Evolutionary conservation across 2,797 vertebrate genomes (phyloP).

Genomic region (Hypotaenidia okinawae): DNA sequence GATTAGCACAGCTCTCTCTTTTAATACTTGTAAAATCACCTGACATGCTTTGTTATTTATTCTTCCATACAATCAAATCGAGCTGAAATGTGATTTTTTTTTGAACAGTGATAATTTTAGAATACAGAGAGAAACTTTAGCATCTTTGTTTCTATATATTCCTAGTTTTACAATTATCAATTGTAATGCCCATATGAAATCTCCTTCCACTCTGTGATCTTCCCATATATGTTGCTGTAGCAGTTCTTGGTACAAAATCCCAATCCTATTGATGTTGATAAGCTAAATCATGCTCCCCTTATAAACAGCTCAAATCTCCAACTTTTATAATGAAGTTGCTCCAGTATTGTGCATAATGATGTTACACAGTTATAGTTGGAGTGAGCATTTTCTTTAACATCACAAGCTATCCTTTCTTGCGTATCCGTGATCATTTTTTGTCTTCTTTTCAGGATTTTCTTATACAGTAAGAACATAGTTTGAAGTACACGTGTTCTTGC

Average conservation of each 20-base stretch:
- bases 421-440: not conserved
- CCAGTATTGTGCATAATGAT: not conserved
- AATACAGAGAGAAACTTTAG: not conserved
- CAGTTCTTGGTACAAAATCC: not conserved
- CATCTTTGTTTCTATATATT: not conserved
- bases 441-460: not conserved
- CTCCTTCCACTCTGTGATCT: not conserved
- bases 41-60: conserved; percentile 10
- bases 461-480: not conserved
- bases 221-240: not conserved
- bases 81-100: not conserved
- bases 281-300: not conserved
- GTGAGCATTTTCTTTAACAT: not conserved
- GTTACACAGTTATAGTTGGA: not conserved
- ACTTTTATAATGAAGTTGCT: not conserved
- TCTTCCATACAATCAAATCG: not conserved
- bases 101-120: not conserved
- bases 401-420: not conserved
- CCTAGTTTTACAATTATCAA: not conserved
- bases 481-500: not conserved
- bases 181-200: not conserved
- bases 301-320: not conserved
- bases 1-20: conserved; percentile 64
- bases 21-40: conserved; percentile 61
- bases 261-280: not conserved